Base-by-base conservation (phyloP, 1,140 invertebrate genomes). In the Heliconius hewitsoni region DNA sequence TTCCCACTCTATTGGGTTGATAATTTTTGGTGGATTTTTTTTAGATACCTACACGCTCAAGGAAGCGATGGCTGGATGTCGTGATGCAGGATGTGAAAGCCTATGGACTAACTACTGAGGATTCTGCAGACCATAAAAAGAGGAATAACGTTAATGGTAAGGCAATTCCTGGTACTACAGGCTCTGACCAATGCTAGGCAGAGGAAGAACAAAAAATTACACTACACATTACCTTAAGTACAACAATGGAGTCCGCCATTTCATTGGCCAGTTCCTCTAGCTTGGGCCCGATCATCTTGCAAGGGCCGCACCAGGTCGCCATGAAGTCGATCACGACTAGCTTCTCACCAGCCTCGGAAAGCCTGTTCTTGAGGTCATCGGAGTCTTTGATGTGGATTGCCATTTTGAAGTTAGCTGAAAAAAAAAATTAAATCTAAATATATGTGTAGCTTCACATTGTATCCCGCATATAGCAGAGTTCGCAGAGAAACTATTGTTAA, bases 301-400 rank as follows among this genome's bases (percentile, higher is more conserved):
- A 99, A 16, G 99, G 99, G 1, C 98, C 98, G 94, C 97, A 98
- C 98, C 97, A 98, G 74, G 96, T 96, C 3, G 97, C 97, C 93
- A 96, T 97, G 92, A 98, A 98, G 89, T 99, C 98, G 77, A 99
- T 96, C 34, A 99, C 96, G 37, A 99, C 97, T 85, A 99, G 94
- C 87, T 97, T 98, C 23, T 96, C 95, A 19, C 97, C 98, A 57
- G 98, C 98, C 81, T 96, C 96, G 1, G 94, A 90, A 73, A 99
- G 94, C 92, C 97, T 96, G 37, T 87, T 90, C 78, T 97, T 94
- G 85, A 98, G 96, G 87, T 98, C 98, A n/a, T 91, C 90, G 55
- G 85, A 82, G 84, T 93, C 90, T 74, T 93, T 93, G 86, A 94
- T 94, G 89, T 94, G 94, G 89, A 94, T 94, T 75, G 93, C 86